Evolutionary conservation across 2,888 invertebrate genomes (phyloP).

Genomic region (Petrophora chlorosata): DNA sequence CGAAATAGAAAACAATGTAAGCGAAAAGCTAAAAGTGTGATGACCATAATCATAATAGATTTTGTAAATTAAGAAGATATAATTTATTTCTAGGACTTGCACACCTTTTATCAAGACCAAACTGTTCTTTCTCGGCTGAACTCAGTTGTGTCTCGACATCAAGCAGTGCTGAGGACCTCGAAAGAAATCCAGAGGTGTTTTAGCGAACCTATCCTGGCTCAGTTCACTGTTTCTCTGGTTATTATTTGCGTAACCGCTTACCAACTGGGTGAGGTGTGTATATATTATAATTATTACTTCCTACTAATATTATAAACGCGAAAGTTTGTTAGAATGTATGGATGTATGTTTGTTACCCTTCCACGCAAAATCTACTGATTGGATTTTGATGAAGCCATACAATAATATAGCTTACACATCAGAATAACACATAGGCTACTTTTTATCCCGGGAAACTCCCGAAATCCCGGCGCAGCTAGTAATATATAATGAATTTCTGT

Average conservation of each 20-base stretch:
- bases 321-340: no score
- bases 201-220: slow-evolving; percentile 57
- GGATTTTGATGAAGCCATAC: neutral
- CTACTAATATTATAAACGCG: no score
- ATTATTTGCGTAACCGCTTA: slow-evolving; percentile 76
- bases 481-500: no score
- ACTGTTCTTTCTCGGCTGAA: slow-evolving; percentile 39
- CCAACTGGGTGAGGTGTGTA: slow-evolving; percentile 67
- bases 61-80: no score
- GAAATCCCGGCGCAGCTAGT: no score
- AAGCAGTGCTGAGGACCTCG: slow-evolving; percentile 47
- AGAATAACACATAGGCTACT: no score
- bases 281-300: no score
- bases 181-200: slow-evolving; percentile 57
- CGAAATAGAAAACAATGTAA: no score
- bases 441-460: no score
- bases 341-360: no score
- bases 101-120: neutral
- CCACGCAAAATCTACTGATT: neutral
- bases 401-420: neutral
- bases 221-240: slow-evolving; percentile 67
- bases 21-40: no score
- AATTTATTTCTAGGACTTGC: neutral
- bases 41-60: no score
- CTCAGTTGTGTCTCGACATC: slow-evolving; percentile 48